A percentile compares a stretch with the other conserved stretches of the same genome.
phyloP scores from a whole-genome alignment of 23 tunicate genomes.

The Trididemnum miniatum region DNA sequence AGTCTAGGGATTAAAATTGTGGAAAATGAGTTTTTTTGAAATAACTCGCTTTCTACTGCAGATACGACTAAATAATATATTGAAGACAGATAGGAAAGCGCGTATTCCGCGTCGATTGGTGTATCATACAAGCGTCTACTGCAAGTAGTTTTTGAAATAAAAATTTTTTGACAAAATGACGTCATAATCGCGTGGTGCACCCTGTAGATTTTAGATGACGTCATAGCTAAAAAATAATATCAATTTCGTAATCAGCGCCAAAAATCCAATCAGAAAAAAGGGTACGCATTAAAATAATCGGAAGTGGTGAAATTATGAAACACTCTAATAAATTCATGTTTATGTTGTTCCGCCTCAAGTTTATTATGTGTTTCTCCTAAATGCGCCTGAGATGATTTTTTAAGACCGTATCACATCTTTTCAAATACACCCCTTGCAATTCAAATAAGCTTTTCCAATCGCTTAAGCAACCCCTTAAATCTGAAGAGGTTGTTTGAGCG shows the following conservation, averaged over 20 bases:
- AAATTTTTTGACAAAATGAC: neutral
- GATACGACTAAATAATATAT: constrained; percentile 15
- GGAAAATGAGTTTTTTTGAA: neutral
- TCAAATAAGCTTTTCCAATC: no score
- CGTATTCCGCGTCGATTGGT: constrained; percentile 7
- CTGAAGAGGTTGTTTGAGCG: no score
- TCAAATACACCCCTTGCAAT: no score
- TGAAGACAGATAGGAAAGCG: constrained; percentile 19
- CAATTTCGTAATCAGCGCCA: constrained; percentile 5
- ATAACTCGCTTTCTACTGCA: neutral
- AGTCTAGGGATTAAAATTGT: neutral
- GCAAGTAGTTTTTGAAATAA: constrained; percentile 7
- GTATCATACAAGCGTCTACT: neutral
- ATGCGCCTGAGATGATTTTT: no score
- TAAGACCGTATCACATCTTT: no score
- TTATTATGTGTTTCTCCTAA: no score
- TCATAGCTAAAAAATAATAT: neutral
- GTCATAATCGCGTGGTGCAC: constrained; percentile 7
- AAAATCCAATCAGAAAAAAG: constrained; percentile 8
- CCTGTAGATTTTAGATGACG: neutral
- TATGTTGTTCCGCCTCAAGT: no score
- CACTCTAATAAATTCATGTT: no score
- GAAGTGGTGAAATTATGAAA: constrained; percentile 20
- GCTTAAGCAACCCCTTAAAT: no score
- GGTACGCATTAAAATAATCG: neutral